Evolutionary conservation across 2,797 vertebrate genomes (phyloP).

Genomic region (Poecilia gillii): DNA sequence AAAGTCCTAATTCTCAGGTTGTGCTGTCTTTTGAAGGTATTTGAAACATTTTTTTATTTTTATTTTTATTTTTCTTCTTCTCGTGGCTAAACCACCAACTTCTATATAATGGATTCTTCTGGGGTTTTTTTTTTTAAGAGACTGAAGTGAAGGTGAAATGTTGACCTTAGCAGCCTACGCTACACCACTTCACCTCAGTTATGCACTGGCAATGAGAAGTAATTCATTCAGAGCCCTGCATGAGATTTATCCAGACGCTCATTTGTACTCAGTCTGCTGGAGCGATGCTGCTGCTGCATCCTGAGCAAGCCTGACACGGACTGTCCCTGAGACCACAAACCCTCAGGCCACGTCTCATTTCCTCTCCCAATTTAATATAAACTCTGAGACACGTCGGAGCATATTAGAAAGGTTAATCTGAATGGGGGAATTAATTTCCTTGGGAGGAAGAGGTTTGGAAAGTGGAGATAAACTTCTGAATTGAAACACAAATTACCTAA

Average conservation of each 20-base stretch:
- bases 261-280: neutral
- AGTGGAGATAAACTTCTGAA: neutral
- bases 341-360: neutral
- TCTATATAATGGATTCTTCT: neutral
- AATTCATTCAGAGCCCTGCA: neutral
- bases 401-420: neutral
- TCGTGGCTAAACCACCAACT: neutral
- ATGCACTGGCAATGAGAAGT: neutral
- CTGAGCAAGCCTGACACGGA: neutral
- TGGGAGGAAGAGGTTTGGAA: neutral
- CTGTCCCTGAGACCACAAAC: neutral
- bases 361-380: neutral
- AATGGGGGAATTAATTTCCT: neutral
- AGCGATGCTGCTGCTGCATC: neutral
- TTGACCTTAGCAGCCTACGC: neutral
- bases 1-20: neutral
- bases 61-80: neutral
- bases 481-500: neutral
- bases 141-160: conserved; percentile 1
- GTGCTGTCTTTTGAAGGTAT: neutral
- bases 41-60: too few species aligned
- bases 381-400: neutral
- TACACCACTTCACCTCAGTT: neutral
- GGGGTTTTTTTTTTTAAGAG: neutral
- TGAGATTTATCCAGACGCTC: neutral